Percentiles rank a stretch among this genome's conserved stretches.
Evolutionary conservation across 2,888 invertebrate genomes (phyloP).

Genomic region (Drymonia ruficornis): DNA sequence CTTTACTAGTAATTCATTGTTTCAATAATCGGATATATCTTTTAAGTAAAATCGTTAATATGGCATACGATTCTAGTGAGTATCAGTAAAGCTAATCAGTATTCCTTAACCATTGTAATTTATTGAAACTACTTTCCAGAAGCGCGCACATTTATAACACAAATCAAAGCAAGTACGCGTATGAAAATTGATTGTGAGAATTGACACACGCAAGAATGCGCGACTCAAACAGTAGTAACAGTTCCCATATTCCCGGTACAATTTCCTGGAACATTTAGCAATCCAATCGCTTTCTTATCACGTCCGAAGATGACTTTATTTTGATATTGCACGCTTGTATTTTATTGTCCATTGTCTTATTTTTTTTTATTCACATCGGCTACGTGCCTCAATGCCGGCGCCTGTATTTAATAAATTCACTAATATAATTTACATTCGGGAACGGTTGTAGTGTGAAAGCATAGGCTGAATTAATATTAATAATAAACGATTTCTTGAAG

Average conservation of each 20-base stretch:
- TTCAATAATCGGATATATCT: neutral
- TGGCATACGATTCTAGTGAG: too few species aligned
- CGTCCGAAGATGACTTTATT: slow-evolving; percentile 76
- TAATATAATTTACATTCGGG: slow-evolving; percentile 42
- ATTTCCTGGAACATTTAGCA: slow-evolving; percentile 62
- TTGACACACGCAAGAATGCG: slow-evolving; percentile 31
- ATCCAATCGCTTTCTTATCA: slow-evolving; percentile 61
- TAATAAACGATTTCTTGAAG: slow-evolving; percentile 7
- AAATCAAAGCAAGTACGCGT: slow-evolving; percentile 7
- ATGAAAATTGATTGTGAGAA: slow-evolving; percentile 30
- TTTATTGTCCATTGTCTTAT: slow-evolving; percentile 70
- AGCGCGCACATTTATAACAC: slow-evolving; percentile 13
- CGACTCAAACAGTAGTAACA: slow-evolving; percentile 19
- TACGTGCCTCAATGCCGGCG: slow-evolving; percentile 62
- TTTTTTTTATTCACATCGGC: slow-evolving; percentile 49
- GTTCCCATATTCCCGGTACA: slow-evolving; percentile 45
- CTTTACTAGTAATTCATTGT: slow-evolving; percentile 46
- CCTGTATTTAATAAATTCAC: slow-evolving; percentile 45
- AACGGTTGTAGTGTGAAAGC: slow-evolving; percentile 40
- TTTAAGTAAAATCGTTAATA: too few species aligned
- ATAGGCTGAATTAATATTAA: slow-evolving; percentile 40
- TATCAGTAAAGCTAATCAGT: neutral
- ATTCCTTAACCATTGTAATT: neutral
- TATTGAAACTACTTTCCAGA: slow-evolving; percentile 9
- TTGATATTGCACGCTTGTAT: slow-evolving; percentile 71